Conservation (phyloP, 2,888 invertebrate genomes). For the Ormyrus rosae region DNA sequence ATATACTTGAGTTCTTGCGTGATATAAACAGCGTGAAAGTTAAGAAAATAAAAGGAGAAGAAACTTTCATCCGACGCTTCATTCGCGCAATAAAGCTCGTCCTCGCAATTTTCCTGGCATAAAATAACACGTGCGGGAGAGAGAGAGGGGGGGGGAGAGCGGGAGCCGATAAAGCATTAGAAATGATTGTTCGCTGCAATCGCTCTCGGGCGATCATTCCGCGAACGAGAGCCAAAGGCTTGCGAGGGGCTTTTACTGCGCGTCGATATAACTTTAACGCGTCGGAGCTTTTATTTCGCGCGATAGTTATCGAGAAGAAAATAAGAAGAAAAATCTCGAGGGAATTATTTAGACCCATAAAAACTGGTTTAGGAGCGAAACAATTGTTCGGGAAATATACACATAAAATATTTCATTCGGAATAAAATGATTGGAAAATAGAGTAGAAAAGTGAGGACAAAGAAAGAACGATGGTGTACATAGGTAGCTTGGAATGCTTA, state of each 20-base stretch:
- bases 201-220: conserved; percentile 3
- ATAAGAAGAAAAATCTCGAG: not conserved
- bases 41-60: conserved; percentile 18
- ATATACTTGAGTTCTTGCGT: too few species aligned
- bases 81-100: conserved; percentile 47
- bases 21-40: too few species aligned
- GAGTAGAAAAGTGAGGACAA: too few species aligned
- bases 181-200: conserved; percentile 38
- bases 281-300: not conserved
- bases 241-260: conserved; percentile 2
- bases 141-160: not conserved
- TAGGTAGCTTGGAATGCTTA: too few species aligned
- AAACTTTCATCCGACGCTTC: conserved; percentile 21
- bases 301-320: not conserved
- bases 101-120: not conserved
- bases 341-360: conserved; percentile 58
- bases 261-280: conserved; percentile 29
- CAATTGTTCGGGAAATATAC: not conserved
- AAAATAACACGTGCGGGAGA: not conserved
- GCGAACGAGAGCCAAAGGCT: not conserved
- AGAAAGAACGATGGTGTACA: too few species aligned
- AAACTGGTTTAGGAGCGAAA: conserved; percentile 59
- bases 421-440: not conserved
- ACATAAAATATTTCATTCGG: not conserved
- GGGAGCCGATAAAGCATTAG: conserved; percentile 52